These are phyloP conservation scores for Sylvicola cinctus DNA, from an alignment of 2,888 invertebrate species.

Conservation along the genomic window DNA sequence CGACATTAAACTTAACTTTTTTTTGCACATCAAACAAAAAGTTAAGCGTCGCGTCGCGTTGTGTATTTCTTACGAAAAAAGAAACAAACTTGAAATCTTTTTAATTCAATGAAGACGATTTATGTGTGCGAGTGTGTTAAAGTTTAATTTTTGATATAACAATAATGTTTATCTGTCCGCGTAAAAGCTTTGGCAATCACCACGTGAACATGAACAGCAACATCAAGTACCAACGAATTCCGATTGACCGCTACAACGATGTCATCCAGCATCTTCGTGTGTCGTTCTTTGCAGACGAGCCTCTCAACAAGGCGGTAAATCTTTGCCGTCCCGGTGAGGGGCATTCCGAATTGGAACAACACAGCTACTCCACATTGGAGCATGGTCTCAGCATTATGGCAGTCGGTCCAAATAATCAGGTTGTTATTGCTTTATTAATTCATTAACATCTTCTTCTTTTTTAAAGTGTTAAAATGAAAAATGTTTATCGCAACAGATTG, in stretches of 20 bases:
- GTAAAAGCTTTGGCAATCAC: too few relatives aligned
- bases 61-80: too few relatives aligned
- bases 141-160: too few relatives aligned
- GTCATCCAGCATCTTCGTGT: slow-evolving; percentile 50
- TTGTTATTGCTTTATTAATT: slow-evolving; percentile 14
- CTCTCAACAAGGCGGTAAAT: slow-evolving; percentile 56
- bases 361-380: slow-evolving; percentile 48
- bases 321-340: slow-evolving; percentile 49
- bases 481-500: slow-evolving; percentile 31
- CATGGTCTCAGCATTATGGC: slow-evolving; percentile 57
- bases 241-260: slow-evolving; percentile 26
- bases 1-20: too few relatives aligned
- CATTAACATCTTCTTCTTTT: background rate
- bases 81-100: too few relatives aligned
- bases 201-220: too few relatives aligned
- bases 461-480: too few relatives aligned
- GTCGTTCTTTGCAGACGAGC: slow-evolving; percentile 68
- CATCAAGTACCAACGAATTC: slow-evolving; percentile 16
- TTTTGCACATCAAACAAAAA: too few relatives aligned
- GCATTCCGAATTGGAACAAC: slow-evolving; percentile 48
- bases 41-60: too few relatives aligned
- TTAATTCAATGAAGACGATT: too few relatives aligned
- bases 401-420: slow-evolving; percentile 36
- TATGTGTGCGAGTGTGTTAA: too few relatives aligned
- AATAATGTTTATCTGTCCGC: too few relatives aligned